Evolutionary conservation across 35 echinoderm and acorn worm species (phyloP).

Genomic region (Antedon bifida): DNA sequence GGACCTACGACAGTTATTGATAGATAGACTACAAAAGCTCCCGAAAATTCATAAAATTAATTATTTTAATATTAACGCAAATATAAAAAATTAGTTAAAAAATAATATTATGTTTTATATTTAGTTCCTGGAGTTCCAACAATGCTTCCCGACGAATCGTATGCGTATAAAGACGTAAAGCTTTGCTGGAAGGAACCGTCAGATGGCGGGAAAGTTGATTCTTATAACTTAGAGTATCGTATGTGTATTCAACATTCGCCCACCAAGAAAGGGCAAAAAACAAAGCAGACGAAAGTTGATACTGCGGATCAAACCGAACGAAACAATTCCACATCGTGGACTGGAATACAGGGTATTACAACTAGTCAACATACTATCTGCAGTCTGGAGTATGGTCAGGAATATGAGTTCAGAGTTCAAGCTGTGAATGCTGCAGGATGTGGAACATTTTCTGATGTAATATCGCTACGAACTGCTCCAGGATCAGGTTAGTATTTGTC

Average conservation of each 20-base stretch:
- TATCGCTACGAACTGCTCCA: background rate
- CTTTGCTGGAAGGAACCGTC: slow-evolving; percentile 37
- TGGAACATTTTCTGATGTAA: background rate
- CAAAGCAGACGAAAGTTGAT: background rate
- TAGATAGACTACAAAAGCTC: no score
- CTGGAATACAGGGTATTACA: background rate
- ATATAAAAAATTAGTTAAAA: no score
- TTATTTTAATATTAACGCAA: no score
- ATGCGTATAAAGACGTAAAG: slow-evolving; percentile 21
- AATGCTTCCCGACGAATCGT: slow-evolving; percentile 9
- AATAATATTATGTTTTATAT: no score
- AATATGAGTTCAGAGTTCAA: background rate
- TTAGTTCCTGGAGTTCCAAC: slow-evolving; percentile 47
- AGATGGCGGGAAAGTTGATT: slow-evolving; percentile 26
- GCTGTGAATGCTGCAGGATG: background rate
- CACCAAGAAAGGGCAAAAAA: background rate
- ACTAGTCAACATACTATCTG: background rate
- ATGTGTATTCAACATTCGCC: slow-evolving; percentile 3
- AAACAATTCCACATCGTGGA: background rate
- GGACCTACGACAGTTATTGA: no score
- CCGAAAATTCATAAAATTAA: no score
- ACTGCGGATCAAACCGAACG: background rate
- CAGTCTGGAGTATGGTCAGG: background rate
- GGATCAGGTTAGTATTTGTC: background rate
- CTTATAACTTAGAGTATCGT: slow-evolving; percentile 56